Conservation (phyloP, 2,113 vertebrate species). For the Narcine bancroftii region DNA sequence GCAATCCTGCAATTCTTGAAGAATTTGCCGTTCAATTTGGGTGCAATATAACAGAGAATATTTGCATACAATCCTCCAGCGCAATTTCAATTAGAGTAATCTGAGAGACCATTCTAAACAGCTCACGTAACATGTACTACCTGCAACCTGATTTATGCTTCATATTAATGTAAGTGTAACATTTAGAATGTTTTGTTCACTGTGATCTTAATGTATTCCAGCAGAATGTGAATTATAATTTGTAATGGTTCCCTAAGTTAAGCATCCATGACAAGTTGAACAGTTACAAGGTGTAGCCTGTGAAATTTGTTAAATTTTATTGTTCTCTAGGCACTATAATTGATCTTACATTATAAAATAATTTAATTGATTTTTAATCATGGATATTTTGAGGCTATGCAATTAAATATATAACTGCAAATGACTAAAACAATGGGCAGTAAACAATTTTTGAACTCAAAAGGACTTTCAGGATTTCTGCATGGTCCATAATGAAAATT, state of each 20-base stretch:
- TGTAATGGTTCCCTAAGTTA: not conserved
- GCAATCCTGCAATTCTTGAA: not conserved
- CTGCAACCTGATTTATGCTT: not conserved
- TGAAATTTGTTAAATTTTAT: not conserved
- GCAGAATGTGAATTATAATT: not conserved
- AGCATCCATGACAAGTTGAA: not conserved
- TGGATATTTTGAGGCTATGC: not conserved
- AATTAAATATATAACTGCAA: not conserved
- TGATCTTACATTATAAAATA: not conserved
- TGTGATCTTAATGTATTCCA: not conserved
- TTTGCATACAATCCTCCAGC: not conserved
- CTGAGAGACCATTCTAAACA: not conserved
- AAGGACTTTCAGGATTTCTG: not conserved
- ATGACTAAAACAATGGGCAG: not conserved
- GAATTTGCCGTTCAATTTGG: not conserved
- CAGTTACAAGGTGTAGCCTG: no score
- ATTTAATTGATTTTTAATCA: not conserved
- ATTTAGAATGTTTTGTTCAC: not conserved
- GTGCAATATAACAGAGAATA: not conserved
- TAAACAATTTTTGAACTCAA: not conserved
- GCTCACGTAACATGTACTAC: not conserved
- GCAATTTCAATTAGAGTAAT: not conserved
- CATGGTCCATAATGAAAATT: not conserved
- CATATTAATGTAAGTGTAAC: not conserved
- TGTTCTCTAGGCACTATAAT: not conserved